phyloP scores from a whole-genome alignment of 2,888 invertebrate genomes.

The Litoditis marina region DNA sequence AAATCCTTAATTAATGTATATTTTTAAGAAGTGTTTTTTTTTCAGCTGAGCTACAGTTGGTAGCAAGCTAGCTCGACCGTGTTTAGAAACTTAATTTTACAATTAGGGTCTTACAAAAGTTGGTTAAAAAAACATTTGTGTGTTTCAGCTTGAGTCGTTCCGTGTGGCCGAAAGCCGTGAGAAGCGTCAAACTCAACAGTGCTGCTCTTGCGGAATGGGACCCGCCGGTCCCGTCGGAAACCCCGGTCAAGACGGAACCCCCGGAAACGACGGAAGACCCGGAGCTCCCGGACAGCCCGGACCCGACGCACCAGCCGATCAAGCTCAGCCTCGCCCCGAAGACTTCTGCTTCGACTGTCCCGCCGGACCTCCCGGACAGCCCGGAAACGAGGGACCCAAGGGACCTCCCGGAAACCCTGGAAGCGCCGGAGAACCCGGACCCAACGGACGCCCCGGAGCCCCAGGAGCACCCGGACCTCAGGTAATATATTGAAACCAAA shows the following conservation, averaged over 20 bases:
- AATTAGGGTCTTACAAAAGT: too few relatives aligned
- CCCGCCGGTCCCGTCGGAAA: slow-evolving; percentile 37
- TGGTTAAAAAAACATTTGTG: too few relatives aligned
- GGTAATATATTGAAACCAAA: too few relatives aligned
- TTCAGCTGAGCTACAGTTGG: too few relatives aligned
- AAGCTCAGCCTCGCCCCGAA: slow-evolving; percentile 36
- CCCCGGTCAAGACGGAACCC: slow-evolving; percentile 32
- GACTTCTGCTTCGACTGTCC: slow-evolving; percentile 51
- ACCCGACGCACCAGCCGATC: slow-evolving; percentile 46
- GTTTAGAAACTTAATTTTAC: too few relatives aligned
- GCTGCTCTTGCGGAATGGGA: slow-evolving; percentile 48
- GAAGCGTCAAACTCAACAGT: slow-evolving; percentile 45
- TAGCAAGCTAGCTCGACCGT: too few relatives aligned
- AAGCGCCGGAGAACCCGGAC: slow-evolving; percentile 45
- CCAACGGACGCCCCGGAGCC: slow-evolving; percentile 49
- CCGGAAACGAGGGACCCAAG: slow-evolving; percentile 49
- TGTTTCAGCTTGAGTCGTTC: slow-evolving; percentile 30
- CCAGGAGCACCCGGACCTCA: slow-evolving; percentile 52
- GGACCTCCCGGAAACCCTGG: slow-evolving; percentile 42
- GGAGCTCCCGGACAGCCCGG: slow-evolving; percentile 45
- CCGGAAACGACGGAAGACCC: slow-evolving; percentile 41
- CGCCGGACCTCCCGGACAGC: slow-evolving; percentile 47
- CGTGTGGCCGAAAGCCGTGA: slow-evolving; percentile 37
- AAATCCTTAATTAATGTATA: too few relatives aligned
- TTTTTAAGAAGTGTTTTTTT: too few relatives aligned